Evolutionary conservation across 2,113 vertebrate species (phyloP), one percentile per base, ranked within the genome.

Genomic region (Gallinago jamesoni): DNA sequence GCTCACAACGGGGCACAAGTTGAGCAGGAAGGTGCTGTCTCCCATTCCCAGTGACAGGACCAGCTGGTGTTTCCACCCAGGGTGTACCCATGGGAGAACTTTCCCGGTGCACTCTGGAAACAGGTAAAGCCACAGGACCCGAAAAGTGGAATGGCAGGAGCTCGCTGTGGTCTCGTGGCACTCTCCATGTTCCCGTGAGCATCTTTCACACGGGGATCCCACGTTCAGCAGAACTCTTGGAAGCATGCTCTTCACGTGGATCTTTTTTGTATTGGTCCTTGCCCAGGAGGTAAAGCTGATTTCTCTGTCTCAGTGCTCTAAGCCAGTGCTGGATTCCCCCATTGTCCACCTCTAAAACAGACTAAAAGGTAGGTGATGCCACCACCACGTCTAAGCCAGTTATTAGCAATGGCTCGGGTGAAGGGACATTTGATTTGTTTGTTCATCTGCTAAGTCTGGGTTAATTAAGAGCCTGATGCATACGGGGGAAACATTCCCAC

Each of bases 391-490:
- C 56, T 78, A 56, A 96, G 68, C 52, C 70, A 35, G 73, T 92
- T 84, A 52, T 81, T 91, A 66, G 52, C 33, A 94, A 81, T 56
- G 62, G 77, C 68, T 89, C 47, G 70, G 83, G 87, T 28, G n/a
- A 86, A 63, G 5, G 0, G 52, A 84, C 48, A 39, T 76, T 76
- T 57, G 28, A 35, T 77, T 88, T 35, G 63, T 77, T 85, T 88
- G 73, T 37, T 95, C 69, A 84, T 78, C 90, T 93, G 84, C 69
- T 89, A 74, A 82, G 78, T 52, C 84, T 79, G 69, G 48, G 78
- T 91, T 91, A 92, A 95, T 96, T 83, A 94, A 82, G 23, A 91
- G 70, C 62, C 69, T 12, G 48, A 59, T 56, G 70, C 70, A 50
- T 52, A 72, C 25, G 39, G 28, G 28, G 43, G 11, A 43, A 87